These are phyloP conservation scores for Anthopleura sola DNA, from an alignment of 64 coral and sea anemone genomes.

Conservation along the genomic window DNA sequence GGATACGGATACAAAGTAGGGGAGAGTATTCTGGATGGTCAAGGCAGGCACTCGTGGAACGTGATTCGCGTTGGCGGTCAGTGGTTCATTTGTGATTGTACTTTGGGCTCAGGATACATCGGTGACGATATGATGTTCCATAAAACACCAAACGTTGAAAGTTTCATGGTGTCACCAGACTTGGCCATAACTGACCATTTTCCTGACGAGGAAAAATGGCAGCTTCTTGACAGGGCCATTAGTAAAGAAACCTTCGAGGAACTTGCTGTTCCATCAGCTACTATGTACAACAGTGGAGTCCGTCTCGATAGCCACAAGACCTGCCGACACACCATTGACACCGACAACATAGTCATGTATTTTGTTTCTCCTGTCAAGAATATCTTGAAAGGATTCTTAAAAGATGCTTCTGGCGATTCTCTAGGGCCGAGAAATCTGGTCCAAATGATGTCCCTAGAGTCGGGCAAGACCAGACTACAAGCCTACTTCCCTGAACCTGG, in stretches of 20 bases:
- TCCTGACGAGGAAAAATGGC: conserved; percentile 49
- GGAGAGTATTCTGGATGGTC: conserved; percentile 42
- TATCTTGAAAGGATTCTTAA: conserved; percentile 54
- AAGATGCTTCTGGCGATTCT: conserved; percentile 34
- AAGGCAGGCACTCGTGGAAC: conserved; percentile 73
- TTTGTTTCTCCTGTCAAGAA: conserved; percentile 58
- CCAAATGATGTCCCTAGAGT: conserved; percentile 35
- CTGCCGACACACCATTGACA: conserved; percentile 47
- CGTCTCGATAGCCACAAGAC: conserved; percentile 69
- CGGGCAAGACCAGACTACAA: conserved; percentile 40
- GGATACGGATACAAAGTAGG: conserved; percentile 71
- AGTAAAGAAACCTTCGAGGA: conserved; percentile 83
- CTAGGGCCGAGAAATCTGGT: conserved; percentile 53
- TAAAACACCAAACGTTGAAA: conserved; percentile 43
- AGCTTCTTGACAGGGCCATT: conserved; percentile 63
- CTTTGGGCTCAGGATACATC: conserved; percentile 69
- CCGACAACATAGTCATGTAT: conserved; percentile 34
- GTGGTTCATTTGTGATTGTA: conserved; percentile 78
- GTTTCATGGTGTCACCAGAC: conserved; percentile 72
- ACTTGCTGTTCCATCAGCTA: conserved; percentile 65
- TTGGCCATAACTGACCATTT: conserved; percentile 72
- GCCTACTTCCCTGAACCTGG: conserved; percentile 69
- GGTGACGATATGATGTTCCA: conserved; percentile 80
- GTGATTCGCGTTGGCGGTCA: conserved; percentile 44
- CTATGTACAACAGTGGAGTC: conserved; percentile 50